Percentiles rank a stretch among this genome's conserved stretches.
Conservation (phyloP, 2,797 vertebrate genomes). For the Alouatta caraya region DNA sequence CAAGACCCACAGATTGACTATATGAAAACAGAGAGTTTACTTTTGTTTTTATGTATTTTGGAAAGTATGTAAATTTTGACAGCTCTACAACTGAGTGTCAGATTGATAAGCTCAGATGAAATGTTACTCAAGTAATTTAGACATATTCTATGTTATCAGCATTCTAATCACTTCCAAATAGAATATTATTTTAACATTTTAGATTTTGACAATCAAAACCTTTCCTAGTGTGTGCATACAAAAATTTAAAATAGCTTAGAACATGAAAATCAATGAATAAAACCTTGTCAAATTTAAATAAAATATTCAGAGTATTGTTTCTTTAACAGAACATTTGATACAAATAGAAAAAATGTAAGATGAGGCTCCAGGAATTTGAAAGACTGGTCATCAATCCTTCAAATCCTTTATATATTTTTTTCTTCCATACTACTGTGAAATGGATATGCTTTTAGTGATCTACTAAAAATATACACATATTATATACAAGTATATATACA, state of each 20-base stretch:
- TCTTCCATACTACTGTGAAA: not conserved
- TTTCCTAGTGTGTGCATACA: not conserved
- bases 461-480: not conserved
- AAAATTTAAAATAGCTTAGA: not conserved
- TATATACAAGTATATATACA: not conserved
- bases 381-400: not conserved
- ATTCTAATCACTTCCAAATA: not conserved
- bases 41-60: not conserved
- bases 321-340: not conserved
- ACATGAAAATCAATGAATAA: not conserved
- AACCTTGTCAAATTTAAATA: not conserved
- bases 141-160: not conserved
- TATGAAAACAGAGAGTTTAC: not conserved
- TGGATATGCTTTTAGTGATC: not conserved
- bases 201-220: not conserved
- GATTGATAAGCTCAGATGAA: not conserved
- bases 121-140: not conserved
- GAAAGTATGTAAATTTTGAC: not conserved
- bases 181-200: not conserved
- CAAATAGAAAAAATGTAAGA: not conserved
- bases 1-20: not conserved
- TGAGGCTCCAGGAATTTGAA: not conserved
- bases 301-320: not conserved
- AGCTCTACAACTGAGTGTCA: not conserved
- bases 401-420: not conserved